Conservation (phyloP, 30 jellyfish, hydroid and myxozoan species). For the Clytia hemisphaerica region DNA sequence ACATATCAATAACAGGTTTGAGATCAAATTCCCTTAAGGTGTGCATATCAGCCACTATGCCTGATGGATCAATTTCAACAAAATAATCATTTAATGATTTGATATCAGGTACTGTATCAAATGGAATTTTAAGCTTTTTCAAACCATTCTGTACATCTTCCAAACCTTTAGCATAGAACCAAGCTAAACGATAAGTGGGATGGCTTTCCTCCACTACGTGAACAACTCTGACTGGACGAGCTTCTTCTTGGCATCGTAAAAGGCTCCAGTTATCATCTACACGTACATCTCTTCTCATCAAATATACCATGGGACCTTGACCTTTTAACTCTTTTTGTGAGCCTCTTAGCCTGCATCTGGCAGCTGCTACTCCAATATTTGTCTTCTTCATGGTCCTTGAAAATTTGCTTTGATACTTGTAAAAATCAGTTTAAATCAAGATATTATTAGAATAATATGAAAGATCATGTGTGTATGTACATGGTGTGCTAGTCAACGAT, state of each 20-base stretch:
- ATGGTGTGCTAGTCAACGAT: no score
- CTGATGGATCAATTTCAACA: constrained; percentile 37
- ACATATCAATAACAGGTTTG: neutral
- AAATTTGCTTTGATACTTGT: no score
- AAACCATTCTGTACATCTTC: constrained; percentile 24
- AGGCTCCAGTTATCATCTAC: constrained; percentile 9
- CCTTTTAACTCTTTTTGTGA: neutral
- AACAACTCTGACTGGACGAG: constrained; percentile 13
- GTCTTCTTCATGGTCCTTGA: constrained; percentile 11
- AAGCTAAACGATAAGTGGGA: constrained; percentile 2
- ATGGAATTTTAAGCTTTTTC: constrained; percentile 32
- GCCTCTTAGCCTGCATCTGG: neutral
- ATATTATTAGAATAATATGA: no score
- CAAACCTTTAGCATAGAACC: constrained; percentile 11
- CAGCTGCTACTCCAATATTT: neutral
- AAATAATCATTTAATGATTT: neutral
- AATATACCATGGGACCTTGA: neutral
- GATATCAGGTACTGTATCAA: constrained; percentile 27
- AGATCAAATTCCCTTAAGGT: constrained; percentile 37
- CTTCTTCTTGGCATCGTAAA: neutral
- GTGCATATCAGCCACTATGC: constrained; percentile 61
- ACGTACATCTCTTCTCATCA: constrained; percentile 19
- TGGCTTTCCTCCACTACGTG: constrained; percentile 6
- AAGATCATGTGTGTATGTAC: no score
- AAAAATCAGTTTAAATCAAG: no score